Conservation (phyloP, 2,113 vertebrate genomes). For the Poeciliopsis turrubarensis region DNA sequence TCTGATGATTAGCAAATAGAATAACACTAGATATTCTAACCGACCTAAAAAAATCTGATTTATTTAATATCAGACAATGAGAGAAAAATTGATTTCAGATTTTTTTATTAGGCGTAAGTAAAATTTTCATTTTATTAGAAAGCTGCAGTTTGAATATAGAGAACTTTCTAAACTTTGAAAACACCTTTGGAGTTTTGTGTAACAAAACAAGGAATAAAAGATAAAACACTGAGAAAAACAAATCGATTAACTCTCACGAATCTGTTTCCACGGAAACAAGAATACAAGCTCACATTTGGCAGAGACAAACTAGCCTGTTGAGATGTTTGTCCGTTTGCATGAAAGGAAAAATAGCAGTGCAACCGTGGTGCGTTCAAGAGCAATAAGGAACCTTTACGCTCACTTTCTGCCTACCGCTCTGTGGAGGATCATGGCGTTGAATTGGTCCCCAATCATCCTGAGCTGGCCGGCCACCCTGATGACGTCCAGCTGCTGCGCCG, state of each 20-base stretch:
- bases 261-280: constrained; percentile 9
- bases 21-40: no score
- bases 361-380: not conserved
- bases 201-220: no score
- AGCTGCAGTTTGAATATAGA: no score
- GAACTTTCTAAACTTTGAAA: no score
- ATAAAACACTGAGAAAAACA: not conserved
- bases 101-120: no score
- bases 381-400: not conserved
- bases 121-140: no score
- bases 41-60: no score
- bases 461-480: constrained; percentile 71
- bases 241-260: constrained; percentile 19
- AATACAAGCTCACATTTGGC: not conserved
- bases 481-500: constrained; percentile 48
- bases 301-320: not conserved
- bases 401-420: constrained; percentile 67
- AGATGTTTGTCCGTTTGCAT: constrained; percentile 6
- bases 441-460: constrained; percentile 74
- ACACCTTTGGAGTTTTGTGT: no score
- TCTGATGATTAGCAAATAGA: no score
- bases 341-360: not conserved
- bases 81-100: no score
- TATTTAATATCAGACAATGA: no score
- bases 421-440: constrained; percentile 66